phyloP scores from a whole-genome alignment of 2,797 vertebrate genomes.

The Hafferia zeledoni region DNA sequence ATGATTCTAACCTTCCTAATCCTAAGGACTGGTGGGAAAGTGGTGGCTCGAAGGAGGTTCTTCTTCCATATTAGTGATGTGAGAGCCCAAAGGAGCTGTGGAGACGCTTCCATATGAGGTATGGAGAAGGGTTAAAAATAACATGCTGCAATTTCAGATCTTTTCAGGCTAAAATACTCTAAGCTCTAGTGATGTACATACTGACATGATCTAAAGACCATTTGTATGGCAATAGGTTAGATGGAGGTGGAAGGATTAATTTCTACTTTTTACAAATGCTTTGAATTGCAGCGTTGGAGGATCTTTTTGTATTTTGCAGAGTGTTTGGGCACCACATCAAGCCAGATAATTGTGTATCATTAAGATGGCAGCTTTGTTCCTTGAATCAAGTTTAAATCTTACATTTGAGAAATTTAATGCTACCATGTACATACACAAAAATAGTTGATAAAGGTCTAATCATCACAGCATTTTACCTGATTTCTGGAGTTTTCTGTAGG shows the following conservation, averaged over 20 bases:
- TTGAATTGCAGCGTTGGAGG: neutral
- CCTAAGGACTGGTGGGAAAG: neutral
- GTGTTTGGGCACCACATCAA: neutral
- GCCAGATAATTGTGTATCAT: neutral
- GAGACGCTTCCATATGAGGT: neutral
- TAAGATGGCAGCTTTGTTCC: neutral
- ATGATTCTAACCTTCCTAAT: neutral
- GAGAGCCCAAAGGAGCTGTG: neutral
- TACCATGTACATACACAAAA: neutral
- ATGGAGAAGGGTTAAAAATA: neutral
- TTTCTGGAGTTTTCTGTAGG: neutral
- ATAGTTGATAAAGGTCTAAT: neutral
- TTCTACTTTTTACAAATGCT: neutral
- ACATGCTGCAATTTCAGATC: neutral
- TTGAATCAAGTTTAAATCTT: neutral
- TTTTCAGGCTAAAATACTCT: neutral
- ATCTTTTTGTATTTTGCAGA: neutral
- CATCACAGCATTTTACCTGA: constrained; percentile 12
- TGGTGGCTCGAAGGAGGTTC: rapidly evolving
- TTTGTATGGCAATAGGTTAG: neutral
- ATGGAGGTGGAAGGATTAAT: neutral
- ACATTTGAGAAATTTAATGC: neutral
- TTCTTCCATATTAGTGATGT: neutral
- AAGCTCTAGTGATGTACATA: neutral
- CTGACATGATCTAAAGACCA: rapidly evolving